phyloP scores from a whole-genome alignment of 2,888 invertebrate species.

The Cinara cedri region DNA sequence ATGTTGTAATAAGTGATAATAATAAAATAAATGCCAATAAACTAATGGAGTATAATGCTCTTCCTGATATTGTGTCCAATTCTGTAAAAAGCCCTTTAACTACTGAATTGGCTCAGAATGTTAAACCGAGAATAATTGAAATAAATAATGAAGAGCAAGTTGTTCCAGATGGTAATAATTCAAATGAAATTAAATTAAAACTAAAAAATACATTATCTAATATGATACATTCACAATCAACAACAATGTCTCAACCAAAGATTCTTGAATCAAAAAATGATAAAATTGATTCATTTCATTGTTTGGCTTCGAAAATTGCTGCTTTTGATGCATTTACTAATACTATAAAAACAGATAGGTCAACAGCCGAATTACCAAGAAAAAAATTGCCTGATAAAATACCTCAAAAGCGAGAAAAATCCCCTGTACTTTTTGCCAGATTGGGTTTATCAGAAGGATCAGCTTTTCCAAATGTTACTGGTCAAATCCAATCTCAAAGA shows the following conservation, averaged over 20 bases:
- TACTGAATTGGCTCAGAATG: neutral
- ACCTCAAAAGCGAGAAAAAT: slow-evolving; percentile 65
- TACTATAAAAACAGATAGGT: slow-evolving; percentile 19
- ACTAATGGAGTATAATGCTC: slow-evolving; percentile 16
- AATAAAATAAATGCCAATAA: slow-evolving; percentile 4
- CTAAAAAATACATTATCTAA: slow-evolving; percentile 42
- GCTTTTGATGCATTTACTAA: slow-evolving; percentile 2
- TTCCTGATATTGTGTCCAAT: slow-evolving; percentile 46
- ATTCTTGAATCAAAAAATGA: slow-evolving; percentile 2
- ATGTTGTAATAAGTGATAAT: slow-evolving; percentile 23
- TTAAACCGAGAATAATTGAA: neutral
- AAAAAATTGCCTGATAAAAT: slow-evolving; percentile 46
- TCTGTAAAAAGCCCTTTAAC: slow-evolving; percentile 26
- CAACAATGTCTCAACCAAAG: neutral
- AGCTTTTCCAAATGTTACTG: slow-evolving; percentile 71
- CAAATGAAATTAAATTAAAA: slow-evolving; percentile 14
- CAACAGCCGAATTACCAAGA: slow-evolving; percentile 12
- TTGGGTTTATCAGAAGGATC: slow-evolving; percentile 85
- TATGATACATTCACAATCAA: slow-evolving; percentile 21
- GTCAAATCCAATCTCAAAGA: slow-evolving; percentile 78
- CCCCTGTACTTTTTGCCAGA: slow-evolving; percentile 78
- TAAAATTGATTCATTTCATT: slow-evolving; percentile 34
- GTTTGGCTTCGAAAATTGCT: slow-evolving; percentile 30
- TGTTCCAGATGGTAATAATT: slow-evolving; percentile 18
- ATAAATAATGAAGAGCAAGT: slow-evolving; percentile 41